Evolutionary conservation across 2,888 invertebrate genomes (phyloP), one percentile per base, ranked within the genome.

Genomic region (Lycocerus yunnanus): DNA sequence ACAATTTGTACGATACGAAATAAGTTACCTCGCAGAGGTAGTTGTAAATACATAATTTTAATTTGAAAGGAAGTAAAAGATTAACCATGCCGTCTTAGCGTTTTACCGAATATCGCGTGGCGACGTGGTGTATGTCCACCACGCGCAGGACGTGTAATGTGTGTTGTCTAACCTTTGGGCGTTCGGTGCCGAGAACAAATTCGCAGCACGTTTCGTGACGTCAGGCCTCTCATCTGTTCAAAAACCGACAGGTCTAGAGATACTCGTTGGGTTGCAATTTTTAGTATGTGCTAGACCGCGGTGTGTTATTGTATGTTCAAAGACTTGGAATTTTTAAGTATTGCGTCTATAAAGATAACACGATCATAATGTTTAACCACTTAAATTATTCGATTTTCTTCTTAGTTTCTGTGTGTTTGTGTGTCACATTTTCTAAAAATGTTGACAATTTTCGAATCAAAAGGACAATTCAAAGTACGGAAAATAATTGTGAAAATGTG

Each of bases 401-500:
- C 13, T 68, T 76, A 15, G 65, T 76, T 69, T 68, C 65, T 66
- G 58, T 69, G 73, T 76, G 76, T 73, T 74, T 74, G 63, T 69
- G 77, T 72, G 68, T 27, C 18, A 72, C 66, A 15, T 67, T 67
- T 18, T 72, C 76, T 14, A 69, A 72, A 18, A 72, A 70, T 68
- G 77, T 73, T 58, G 77, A 77, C 70, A 74, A 71, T 20, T 63
- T 69, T 58, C 77, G 77, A 13, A 43, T 61, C 18, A 74, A 77
- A 68, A 69, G 77, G 70, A 77, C 74, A 65, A 65, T 69, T 15
- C 66, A 72, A 68, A 72, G 74, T 75, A 70, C 71, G 72, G 71
- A 73, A 43, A 58, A 71, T 20, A 76, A 15, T 77, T 77, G 77
- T 77, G 77, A 74, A 72, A 77, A 74, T 71, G 77, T 77, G 74